phyloP scores from a whole-genome alignment of 2,888 invertebrate species.

The Drosophila infuscata region DNA sequence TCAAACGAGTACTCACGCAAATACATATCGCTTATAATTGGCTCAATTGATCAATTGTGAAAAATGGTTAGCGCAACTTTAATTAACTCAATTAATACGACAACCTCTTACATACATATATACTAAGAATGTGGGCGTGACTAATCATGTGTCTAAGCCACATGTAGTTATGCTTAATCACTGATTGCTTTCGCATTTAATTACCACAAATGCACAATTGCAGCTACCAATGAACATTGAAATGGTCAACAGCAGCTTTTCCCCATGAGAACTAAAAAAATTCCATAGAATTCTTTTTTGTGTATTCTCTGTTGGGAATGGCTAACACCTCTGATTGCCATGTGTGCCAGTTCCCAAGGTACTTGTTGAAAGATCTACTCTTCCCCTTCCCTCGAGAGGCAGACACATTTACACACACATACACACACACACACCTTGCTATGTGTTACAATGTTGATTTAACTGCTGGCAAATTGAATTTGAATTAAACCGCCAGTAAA shows the following conservation, averaged over 20 bases:
- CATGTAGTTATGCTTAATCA: slow-evolving; percentile 9
- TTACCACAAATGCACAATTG: slow-evolving; percentile 10
- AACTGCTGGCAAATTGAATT: slow-evolving; percentile 32
- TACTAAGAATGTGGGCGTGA: slow-evolving; percentile 17
- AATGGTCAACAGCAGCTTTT: slow-evolving; percentile 33
- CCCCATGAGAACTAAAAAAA: slow-evolving; percentile 7
- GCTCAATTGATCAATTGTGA: slow-evolving; percentile 53
- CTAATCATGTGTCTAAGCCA: slow-evolving; percentile 1
- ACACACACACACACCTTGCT: background rate
- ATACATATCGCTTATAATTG: slow-evolving; percentile 17
- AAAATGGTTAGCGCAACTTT: slow-evolving; percentile 38
- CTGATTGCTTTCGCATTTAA: slow-evolving; percentile 4
- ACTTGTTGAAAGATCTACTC: slow-evolving; percentile 26
- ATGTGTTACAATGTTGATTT: slow-evolving; percentile 37
- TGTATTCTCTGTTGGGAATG: slow-evolving; percentile 35
- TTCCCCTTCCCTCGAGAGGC: background rate
- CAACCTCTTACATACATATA: slow-evolving; percentile 7
- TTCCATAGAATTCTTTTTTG: slow-evolving; percentile 8
- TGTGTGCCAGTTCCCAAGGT: slow-evolving; percentile 61
- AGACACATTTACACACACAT: background rate
- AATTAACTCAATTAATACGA: slow-evolving; percentile 55
- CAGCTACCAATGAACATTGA: background rate
- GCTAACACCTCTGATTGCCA: slow-evolving; percentile 51
- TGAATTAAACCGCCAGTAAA: slow-evolving; percentile 23
- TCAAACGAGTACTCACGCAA: background rate